Percentiles rank a stretch among this genome's conserved stretches.
Evolutionary conservation across 1,140 invertebrate genomes (phyloP).

Genomic region (Microplitis demolitor): DNA sequence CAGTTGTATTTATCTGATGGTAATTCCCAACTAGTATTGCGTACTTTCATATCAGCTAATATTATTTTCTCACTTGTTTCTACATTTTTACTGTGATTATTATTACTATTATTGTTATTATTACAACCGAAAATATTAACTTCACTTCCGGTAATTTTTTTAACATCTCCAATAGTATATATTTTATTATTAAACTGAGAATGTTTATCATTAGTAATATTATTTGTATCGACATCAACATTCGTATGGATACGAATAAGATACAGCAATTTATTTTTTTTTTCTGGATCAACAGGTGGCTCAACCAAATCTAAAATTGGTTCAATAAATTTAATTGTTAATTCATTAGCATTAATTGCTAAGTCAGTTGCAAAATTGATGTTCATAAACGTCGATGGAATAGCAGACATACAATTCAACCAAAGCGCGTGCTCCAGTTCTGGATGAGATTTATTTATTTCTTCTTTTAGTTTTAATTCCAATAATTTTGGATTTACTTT

Average conservation of each 20-base stretch:
- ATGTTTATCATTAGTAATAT: background rate
- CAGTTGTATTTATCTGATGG: slow-evolving; percentile 42
- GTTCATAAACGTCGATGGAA: slow-evolving; percentile 43
- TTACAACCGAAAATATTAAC: background rate
- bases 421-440: slow-evolving; percentile 37
- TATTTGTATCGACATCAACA: slow-evolving; percentile 11
- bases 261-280: slow-evolving; percentile 37
- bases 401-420: slow-evolving; percentile 36
- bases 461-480: slow-evolving; percentile 33
- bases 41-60: slow-evolving; percentile 37
- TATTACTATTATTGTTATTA: slow-evolving; percentile 2
- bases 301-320: slow-evolving; percentile 43
- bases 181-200: slow-evolving; percentile 32
- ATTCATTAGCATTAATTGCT: slow-evolving; percentile 46
- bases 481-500: slow-evolving; percentile 32
- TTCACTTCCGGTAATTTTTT: slow-evolving; percentile 21
- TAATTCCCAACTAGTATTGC: slow-evolving; percentile 42
- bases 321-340: slow-evolving; percentile 37
- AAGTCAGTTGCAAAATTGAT: slow-evolving; percentile 42
- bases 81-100: background rate
- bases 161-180: slow-evolving; percentile 42
- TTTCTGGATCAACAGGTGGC: slow-evolving; percentile 23
- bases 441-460: slow-evolving; percentile 37
- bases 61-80: slow-evolving; percentile 17
- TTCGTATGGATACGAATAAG: slow-evolving; percentile 40